A percentile compares a stretch with the other conserved stretches of the same genome.
Conservation (phyloP, 2,113 vertebrate genomes). For the Nettapus auritus region DNA sequence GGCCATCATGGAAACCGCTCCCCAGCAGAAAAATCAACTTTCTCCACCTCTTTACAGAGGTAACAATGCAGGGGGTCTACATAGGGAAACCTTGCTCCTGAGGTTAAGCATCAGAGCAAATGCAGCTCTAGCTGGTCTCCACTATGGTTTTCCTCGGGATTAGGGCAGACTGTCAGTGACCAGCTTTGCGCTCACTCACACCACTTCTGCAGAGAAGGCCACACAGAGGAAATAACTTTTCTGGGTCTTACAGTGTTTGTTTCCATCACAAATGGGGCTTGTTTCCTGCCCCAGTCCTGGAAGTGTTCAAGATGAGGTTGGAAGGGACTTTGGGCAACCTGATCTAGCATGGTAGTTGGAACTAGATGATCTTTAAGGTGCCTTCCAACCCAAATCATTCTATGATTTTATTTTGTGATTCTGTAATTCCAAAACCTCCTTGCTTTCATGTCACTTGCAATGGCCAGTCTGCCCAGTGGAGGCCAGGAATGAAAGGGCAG, state of each 20-base stretch:
- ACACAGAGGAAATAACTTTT: neutral
- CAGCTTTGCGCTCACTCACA: neutral
- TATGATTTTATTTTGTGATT: neutral
- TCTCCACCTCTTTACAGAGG: neutral
- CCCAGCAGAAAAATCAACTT: neutral
- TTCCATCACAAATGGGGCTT: neutral
- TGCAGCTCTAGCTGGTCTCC: neutral
- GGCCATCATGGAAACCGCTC: conserved; percentile 28
- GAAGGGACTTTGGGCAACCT: neutral
- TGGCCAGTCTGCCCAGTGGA: neutral
- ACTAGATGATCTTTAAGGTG: neutral
- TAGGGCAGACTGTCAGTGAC: neutral
- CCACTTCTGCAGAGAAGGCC: neutral
- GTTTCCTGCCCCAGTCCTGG: neutral
- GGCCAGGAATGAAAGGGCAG: neutral
- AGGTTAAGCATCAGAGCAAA: neutral
- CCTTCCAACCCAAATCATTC: neutral
- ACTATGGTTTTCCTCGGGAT: neutral
- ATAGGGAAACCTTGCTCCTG: neutral
- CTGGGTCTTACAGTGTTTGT: neutral
- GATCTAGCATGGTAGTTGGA: neutral
- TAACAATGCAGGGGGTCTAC: neutral
- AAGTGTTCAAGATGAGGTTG: neutral
- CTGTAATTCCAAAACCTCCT: neutral
- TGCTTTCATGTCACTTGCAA: neutral